phyloP scores from a whole-genome alignment of 1,140 invertebrate species.

The Pseudomyrmex pallidus region DNA sequence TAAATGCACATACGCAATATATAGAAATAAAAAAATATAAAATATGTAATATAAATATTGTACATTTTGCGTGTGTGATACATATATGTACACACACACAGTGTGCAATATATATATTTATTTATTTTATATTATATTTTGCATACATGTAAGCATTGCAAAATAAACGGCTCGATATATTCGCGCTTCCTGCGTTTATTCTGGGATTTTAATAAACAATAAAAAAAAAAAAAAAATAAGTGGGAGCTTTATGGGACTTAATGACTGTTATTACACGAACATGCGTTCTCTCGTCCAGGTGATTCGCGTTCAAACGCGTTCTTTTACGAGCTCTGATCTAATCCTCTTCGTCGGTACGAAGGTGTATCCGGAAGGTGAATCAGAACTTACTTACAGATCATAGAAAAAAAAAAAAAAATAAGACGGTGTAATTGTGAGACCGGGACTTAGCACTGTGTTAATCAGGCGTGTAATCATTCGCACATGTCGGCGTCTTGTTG shows the following conservation, averaged over 20 bases:
- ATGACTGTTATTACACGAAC: neutral
- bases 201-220: neutral
- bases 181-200: neutral
- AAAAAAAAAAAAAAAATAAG: no score
- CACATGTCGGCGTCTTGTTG: neutral
- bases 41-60: no score
- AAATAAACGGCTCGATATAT: no score
- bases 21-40: no score
- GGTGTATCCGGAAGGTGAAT: constrained; percentile 29
- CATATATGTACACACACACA: no score
- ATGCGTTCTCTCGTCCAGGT: neutral
- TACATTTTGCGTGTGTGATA: no score
- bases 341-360: neutral
- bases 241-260: neutral
- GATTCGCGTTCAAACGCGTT: constrained; percentile 9
- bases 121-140: no score
- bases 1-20: no score
- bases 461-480: constrained; percentile 13
- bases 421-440: constrained; percentile 17
- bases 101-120: no score
- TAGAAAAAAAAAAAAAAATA: constrained; percentile 30
- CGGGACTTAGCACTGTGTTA: constrained; percentile 25
- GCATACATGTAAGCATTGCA: no score
- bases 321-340: constrained; percentile 47
- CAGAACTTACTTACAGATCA: constrained; percentile 8